Evolutionary conservation across 2,113 vertebrate species (phyloP).

Genomic region (Rhipidura dahli): DNA sequence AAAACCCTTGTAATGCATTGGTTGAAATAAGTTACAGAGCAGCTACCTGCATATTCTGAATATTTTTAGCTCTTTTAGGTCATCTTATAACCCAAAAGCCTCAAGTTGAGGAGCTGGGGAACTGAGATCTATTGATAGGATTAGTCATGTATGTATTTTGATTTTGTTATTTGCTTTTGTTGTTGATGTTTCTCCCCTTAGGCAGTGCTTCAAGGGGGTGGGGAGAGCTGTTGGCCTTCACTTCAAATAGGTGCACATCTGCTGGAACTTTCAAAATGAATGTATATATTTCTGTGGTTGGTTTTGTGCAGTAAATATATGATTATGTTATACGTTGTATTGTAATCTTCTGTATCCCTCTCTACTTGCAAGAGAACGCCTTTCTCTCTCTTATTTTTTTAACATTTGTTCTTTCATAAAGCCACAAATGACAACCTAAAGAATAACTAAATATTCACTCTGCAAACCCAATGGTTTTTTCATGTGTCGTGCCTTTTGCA

Average conservation of each 20-base stretch:
- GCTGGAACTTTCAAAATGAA: conserved; percentile 8
- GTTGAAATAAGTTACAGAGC: not conserved
- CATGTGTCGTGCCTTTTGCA: conserved; percentile 47
- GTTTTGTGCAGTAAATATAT: conserved; percentile 27
- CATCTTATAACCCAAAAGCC: not conserved
- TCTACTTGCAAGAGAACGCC: conserved; percentile 37
- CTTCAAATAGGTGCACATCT: conserved; percentile 40
- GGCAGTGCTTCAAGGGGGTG: not conserved
- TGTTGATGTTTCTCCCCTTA: not conserved
- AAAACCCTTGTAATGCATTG: not conserved
- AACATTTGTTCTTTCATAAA: conserved; percentile 58
- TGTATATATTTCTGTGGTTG: conserved; percentile 1
- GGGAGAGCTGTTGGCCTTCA: not conserved
- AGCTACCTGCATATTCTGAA: not conserved
- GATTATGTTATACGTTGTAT: conserved; percentile 59
- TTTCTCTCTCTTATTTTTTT: conserved; percentile 35
- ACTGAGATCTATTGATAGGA: not conserved
- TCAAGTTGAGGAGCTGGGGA: not conserved
- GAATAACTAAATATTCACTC: conserved; percentile 60
- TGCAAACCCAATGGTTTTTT: conserved; percentile 22
- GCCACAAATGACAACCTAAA: conserved; percentile 74
- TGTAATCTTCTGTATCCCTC: conserved; percentile 46
- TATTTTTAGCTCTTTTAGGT: not conserved
- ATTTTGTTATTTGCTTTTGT: not conserved
- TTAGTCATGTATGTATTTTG: not conserved